Base-by-base conservation (phyloP, 2,113 vertebrate species). In the Tupaia chinensis region DNA sequence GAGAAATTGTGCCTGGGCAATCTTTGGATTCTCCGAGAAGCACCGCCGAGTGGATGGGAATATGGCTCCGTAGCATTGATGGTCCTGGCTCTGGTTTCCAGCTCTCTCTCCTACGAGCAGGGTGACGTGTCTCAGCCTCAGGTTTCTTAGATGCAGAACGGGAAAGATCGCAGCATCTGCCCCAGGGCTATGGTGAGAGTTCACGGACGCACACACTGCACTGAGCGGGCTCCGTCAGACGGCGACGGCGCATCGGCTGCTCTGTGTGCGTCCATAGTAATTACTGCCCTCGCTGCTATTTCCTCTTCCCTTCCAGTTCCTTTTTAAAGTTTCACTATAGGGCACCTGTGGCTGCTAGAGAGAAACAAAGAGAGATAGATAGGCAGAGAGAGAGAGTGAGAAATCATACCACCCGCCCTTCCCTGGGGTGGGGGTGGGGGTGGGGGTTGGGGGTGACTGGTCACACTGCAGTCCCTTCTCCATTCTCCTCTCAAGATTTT, bases 41-140 rank as follows among this genome's bases (percentile, higher is more conserved):
- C 14, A 4, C 19, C 61, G 15, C 77, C 12, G 19, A 23, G 17
- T 9, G 8, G 54, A 12, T 3, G 25, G 63, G 68, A 20, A 0
- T 0, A 1, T 17, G 56, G 61, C 23, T 6, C 0, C 8, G 1
- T 8, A 19, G 54, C 1, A 1, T 13, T 27, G 74, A 2, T 13
- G 2, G 68, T 44, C 22, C 32, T 61, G 69, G 44, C 12, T 69
- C 81, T 44, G 19, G 53, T 60, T 65, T 72, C 82, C 44, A 5
- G 63, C 19, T 66, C 69, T 87, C 92, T 73, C 54, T 5, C n/a
- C 82, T 61, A 22, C 10, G 0, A 15, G 61, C 61, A 53, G 19
- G 60, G 29, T 72, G 20, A 34, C 25, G 16, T 11, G 5, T 54
- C n/a, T 25, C 27, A 2, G 70, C 34, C 70, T 84, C 72, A 27